Evolutionary conservation across 2,888 invertebrate species (phyloP), one percentile per base, ranked within the genome.

Genomic region (Drosophila differens): DNA sequence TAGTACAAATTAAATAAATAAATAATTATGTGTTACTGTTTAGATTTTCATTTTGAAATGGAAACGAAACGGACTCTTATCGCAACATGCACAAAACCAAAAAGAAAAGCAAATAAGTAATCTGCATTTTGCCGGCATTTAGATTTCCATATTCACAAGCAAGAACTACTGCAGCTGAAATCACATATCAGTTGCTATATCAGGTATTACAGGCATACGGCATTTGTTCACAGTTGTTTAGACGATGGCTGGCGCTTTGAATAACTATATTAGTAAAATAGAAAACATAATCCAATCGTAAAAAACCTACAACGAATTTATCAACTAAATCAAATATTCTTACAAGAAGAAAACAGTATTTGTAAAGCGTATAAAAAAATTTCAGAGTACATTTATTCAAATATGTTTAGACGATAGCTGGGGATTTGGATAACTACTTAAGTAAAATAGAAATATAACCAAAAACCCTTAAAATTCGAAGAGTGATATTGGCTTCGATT

Each of bases 21-120:
- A 68, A 61, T 35, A 61, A 53, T 64, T 62, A 59, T 47, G 67
- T 39, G 41, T 53, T 68, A 25, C 16, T 22, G 61, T 60, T 78
- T 64, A 54, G 59, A 51, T 70, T 78, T 67, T 49, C 22, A 37
- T 61, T 70, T 69, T 64, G 64, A 70, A 86, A 70, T 78, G 62
- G 25, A 25, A 47, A 7, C 66, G 70, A 73, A 30, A n/a, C 39
- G 39, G n/a, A 30, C 16, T 44, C 76, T 30, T 49, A 37, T 63
- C 58, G 73, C 47, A 73, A 70, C 58, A 39, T 22, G 22, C 22
- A 22, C 22, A 22, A 22, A 22, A 22, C 22, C 22, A 22, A 22
- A 22, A 22, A 22, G 22, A 22, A 22, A 22, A 22, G 22, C 22
- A 22, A 22, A 22, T 22, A 22, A 22, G 22, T 22, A 22, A 22